A percentile compares a stretch with the other conserved stretches of the same genome.
Evolutionary conservation across 2,113 vertebrate genomes (phyloP).

Genomic region (Hyla sarda): DNA sequence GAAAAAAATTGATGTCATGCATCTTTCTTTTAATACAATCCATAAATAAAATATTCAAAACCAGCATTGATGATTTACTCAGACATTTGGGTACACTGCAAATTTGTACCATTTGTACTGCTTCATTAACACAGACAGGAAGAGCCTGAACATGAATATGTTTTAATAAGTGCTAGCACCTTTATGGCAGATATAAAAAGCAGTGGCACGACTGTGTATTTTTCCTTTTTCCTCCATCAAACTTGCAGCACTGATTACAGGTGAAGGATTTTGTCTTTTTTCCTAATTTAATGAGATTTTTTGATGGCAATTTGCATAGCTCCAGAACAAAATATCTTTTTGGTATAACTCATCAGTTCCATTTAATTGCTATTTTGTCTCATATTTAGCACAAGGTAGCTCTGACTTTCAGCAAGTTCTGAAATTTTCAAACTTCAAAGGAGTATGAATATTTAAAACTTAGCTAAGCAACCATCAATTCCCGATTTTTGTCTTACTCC

Average conservation of each 20-base stretch:
- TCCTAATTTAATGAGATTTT: conserved; percentile 46
- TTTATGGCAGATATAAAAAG: background rate
- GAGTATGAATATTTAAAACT: conserved; percentile 51
- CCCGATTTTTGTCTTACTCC: background rate
- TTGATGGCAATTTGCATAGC: conserved; percentile 49
- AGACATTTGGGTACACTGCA: background rate
- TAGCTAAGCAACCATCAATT: conserved; percentile 23
- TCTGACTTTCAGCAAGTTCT: conserved; percentile 55
- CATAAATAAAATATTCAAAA: background rate
- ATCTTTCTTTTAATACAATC: background rate
- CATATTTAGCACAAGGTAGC: conserved; percentile 57
- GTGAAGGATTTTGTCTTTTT: conserved; percentile 46
- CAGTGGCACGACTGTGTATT: background rate
- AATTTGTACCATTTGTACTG: conserved; percentile 24
- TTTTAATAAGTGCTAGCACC: conserved; percentile 33
- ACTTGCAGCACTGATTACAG: conserved; percentile 32
- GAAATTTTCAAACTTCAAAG: conserved; percentile 50
- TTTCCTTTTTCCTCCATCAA: conserved; percentile 25
- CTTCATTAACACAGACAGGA: conserved; percentile 33
- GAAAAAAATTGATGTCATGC: background rate
- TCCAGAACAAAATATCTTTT: conserved; percentile 48
- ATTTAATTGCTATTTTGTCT: conserved; percentile 52
- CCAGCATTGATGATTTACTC: background rate
- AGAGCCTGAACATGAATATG: conserved; percentile 28
- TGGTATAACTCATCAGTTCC: conserved; percentile 37